phyloP scores from a whole-genome alignment of 2,113 vertebrate genomes.

The Cyprichromis sp. region DNA sequence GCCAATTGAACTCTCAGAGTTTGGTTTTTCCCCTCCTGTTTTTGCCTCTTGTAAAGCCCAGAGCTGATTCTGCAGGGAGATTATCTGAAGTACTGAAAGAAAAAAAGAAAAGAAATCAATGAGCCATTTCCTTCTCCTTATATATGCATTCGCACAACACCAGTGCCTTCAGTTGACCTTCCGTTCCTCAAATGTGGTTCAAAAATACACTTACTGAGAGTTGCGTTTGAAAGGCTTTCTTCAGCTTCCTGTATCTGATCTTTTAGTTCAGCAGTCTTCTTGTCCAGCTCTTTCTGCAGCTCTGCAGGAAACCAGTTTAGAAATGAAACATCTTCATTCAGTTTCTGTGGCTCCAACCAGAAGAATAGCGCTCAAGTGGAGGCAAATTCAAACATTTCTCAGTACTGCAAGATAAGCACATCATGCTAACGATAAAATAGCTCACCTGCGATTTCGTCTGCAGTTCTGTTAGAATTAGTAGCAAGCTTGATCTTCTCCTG shows the following conservation, averaged over 20 bases:
- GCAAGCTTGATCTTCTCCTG: background rate
- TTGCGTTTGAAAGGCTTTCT: background rate
- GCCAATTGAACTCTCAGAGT: fast-evolving
- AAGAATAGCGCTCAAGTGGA: background rate
- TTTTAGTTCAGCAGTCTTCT: background rate
- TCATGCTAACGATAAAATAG: background rate
- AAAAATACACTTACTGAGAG: slow-evolving; percentile 13
- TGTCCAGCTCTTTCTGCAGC: background rate
- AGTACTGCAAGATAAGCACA: background rate
- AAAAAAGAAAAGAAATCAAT: background rate
- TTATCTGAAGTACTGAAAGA: slow-evolving; percentile 29
- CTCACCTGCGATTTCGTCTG: background rate
- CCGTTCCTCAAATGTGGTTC: background rate
- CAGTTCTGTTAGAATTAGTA: background rate
- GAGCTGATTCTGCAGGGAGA: slow-evolving; percentile 22
- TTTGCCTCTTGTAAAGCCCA: background rate
- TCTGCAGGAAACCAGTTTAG: background rate
- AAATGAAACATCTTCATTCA: background rate
- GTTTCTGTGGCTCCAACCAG: background rate
- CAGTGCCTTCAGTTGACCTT: background rate
- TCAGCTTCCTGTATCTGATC: background rate
- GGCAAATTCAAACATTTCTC: background rate
- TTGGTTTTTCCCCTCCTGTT: background rate
- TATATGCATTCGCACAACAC: background rate
- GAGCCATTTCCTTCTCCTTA: background rate